Evolutionary conservation across 2,888 invertebrate species (phyloP).

Genomic region (Lacanobia wlatinum): DNA sequence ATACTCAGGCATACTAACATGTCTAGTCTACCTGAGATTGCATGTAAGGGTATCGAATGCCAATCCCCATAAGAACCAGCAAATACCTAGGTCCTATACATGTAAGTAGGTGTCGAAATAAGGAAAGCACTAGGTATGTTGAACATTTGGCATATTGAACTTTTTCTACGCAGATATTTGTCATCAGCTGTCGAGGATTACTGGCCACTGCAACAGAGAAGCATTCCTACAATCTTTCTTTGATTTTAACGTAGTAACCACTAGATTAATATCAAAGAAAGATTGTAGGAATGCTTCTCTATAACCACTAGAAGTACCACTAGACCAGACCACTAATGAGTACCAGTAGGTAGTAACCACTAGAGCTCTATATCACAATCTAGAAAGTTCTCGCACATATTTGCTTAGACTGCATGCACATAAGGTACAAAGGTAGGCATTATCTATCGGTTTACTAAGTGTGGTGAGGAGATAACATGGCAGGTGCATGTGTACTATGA

Average conservation of each 20-base stretch:
- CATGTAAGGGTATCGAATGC: conserved; percentile 12
- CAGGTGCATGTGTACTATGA: not conserved
- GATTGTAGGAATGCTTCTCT: no score
- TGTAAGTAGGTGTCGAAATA: conserved; percentile 7
- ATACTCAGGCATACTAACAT: not conserved
- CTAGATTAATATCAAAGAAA: no score
- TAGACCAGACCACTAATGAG: no score
- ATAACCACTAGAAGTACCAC: no score
- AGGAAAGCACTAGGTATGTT: not conserved
- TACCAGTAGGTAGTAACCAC: no score
- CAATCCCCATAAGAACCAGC: conserved; percentile 8
- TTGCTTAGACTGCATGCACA: no score
- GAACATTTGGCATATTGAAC: conserved; percentile 2
- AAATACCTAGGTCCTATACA: not conserved
- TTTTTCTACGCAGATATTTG: not conserved
- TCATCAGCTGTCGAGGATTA: not conserved
- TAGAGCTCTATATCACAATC: not conserved
- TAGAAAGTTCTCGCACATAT: not conserved
- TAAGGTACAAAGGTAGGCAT: no score
- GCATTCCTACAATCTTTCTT: not conserved
- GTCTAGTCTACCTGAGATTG: not conserved
- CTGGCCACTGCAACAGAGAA: not conserved
- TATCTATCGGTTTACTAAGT: no score
- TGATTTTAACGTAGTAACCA: no score
- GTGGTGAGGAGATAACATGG: no score